Percentiles rank a stretch among this genome's conserved stretches.
These are phyloP conservation scores for Epizoanthus fatuus DNA, from an alignment of 92 coral and sea anemone species.

Conservation along the genomic window DNA sequence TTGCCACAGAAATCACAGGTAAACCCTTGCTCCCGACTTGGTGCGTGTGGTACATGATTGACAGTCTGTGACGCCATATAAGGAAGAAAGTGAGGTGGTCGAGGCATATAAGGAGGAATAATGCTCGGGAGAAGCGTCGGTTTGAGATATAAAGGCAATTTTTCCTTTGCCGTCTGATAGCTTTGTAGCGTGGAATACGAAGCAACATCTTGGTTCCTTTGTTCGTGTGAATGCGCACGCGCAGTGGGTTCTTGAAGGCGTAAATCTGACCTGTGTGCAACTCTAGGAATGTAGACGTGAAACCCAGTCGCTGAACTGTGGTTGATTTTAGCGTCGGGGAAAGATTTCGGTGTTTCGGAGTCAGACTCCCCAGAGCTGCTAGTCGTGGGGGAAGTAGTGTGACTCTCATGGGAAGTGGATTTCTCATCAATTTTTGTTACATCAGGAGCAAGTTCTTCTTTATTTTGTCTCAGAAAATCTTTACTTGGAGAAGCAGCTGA, in stretches of 20 bases:
- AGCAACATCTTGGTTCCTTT: slow-evolving; percentile 22
- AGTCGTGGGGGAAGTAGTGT: background rate
- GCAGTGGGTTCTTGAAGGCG: background rate
- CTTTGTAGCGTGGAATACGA: slow-evolving; percentile 7
- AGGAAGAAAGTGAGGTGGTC: slow-evolving; percentile 53
- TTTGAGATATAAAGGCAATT: slow-evolving; percentile 43
- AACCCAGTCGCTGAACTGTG: background rate
- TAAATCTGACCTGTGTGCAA: background rate
- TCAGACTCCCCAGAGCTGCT: background rate
- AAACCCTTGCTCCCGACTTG: slow-evolving; percentile 82
- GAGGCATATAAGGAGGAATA: slow-evolving; percentile 59
- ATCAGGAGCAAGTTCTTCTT: background rate
- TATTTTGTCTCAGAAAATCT: background rate
- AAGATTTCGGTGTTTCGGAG: background rate
- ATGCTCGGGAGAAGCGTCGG: slow-evolving; percentile 54
- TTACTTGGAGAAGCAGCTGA: background rate
- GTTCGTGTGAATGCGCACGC: background rate
- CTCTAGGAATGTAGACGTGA: background rate
- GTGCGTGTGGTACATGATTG: slow-evolving; percentile 49
- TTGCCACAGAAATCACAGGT: slow-evolving; percentile 98
- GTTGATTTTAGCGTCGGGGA: background rate
- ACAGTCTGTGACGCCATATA: slow-evolving; percentile 58
- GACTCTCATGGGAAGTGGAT: background rate
- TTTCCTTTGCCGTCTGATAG: slow-evolving; percentile 35
- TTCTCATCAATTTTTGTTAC: background rate